Conservation (phyloP, 1,140 invertebrate genomes). For the Platyura marginata region DNA sequence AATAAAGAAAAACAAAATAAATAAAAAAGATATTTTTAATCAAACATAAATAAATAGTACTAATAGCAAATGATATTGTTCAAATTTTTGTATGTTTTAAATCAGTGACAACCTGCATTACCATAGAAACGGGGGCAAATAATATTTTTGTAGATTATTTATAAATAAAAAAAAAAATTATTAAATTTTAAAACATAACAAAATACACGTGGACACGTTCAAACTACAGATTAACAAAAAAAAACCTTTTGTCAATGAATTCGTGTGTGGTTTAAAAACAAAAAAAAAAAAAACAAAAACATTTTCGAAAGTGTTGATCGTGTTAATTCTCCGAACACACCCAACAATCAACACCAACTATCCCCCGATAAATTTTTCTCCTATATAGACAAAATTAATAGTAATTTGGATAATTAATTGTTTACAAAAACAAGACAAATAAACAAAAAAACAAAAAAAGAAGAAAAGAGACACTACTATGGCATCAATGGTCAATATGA, state of each 20-base stretch:
- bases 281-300: background rate
- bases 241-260: no score
- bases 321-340: background rate
- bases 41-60: background rate
- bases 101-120: background rate
- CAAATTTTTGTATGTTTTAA: background rate
- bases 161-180: background rate
- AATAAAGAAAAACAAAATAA: background rate
- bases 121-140: background rate
- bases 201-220: background rate
- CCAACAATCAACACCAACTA: background rate
- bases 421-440: constrained; percentile 8
- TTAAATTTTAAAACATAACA: no score
- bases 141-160: background rate
- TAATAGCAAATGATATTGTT: no score
- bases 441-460: constrained; percentile 1
- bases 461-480: constrained; percentile 25
- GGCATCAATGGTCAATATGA: constrained; percentile 93
- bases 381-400: background rate
- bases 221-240: no score
- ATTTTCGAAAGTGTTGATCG: background rate
- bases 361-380: background rate
- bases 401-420: background rate
- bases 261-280: background rate
- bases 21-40: background rate